phyloP scores from a whole-genome alignment of 1,140 invertebrate species.

The Cherax destructor region DNA sequence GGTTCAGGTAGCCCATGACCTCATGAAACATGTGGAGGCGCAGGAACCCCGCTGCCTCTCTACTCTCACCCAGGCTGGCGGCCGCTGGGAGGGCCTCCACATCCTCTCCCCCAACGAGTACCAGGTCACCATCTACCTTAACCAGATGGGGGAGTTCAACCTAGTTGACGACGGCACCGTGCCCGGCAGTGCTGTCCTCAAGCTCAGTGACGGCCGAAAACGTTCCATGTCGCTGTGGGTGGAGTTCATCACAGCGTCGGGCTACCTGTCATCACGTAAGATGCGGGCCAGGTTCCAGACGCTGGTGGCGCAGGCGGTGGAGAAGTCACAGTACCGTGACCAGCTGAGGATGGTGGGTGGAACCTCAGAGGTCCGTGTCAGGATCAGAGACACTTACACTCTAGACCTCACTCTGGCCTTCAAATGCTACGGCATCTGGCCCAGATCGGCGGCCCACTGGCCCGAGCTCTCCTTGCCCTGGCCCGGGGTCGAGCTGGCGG shows the following conservation, averaged over 20 bases:
- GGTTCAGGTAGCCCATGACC: slow-evolving; percentile 80
- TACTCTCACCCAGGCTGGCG: slow-evolving; percentile 77
- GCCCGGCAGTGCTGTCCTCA: slow-evolving; percentile 81
- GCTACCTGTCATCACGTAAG: slow-evolving; percentile 81
- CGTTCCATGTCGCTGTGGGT: slow-evolving; percentile 83
- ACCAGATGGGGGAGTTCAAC: slow-evolving; percentile 84
- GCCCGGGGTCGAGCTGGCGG: slow-evolving; percentile 79
- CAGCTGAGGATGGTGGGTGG: slow-evolving; percentile 80
- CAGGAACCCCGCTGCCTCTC: slow-evolving; percentile 82
- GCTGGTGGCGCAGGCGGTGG: slow-evolving; percentile 80
- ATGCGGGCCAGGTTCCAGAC: slow-evolving; percentile 82
- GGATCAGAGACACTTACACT: slow-evolving; percentile 80
- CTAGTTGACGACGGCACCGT: slow-evolving; percentile 82
- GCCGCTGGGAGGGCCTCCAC: slow-evolving; percentile 77
- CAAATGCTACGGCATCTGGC: slow-evolving; percentile 81
- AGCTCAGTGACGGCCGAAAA: slow-evolving; percentile 82
- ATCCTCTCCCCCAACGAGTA: slow-evolving; percentile 80
- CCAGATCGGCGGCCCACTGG: slow-evolving; percentile 81
- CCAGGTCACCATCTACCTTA: slow-evolving; percentile 81
- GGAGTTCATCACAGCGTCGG: slow-evolving; percentile 82
- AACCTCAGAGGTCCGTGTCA: slow-evolving; percentile 80
- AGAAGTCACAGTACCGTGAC: slow-evolving; percentile 80
- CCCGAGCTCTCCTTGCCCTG: slow-evolving; percentile 78
- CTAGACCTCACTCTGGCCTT: slow-evolving; percentile 80
- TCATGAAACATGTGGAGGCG: slow-evolving; percentile 81